Evolutionary conservation across 2,797 vertebrate species (phyloP).

Genomic region (Cryptoprocta ferox): DNA sequence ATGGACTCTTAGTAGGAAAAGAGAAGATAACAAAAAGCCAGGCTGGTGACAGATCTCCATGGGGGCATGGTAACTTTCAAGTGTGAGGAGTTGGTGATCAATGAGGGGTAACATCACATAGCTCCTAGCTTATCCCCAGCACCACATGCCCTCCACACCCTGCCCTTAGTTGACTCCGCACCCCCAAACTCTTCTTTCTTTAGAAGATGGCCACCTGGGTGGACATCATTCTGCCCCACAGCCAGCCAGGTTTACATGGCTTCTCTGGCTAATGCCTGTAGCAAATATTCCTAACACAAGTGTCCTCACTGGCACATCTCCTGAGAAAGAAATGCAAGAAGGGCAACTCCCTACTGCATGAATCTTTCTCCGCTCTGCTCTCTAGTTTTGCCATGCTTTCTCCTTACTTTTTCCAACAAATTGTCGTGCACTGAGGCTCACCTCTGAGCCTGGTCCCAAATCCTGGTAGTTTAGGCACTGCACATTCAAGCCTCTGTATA

Average conservation of each 20-base stretch:
- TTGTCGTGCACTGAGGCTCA: neutral
- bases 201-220: rapidly evolving
- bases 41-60: neutral
- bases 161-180: neutral
- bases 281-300: rapidly evolving
- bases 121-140: neutral
- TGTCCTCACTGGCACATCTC: rapidly evolving
- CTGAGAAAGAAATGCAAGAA: neutral
- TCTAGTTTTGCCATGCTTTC: neutral
- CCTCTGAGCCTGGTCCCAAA: too few relatives aligned
- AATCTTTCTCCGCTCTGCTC: rapidly evolving
- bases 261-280: too few relatives aligned
- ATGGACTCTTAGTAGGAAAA: neutral
- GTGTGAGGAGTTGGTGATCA: neutral
- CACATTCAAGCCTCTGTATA: neutral
- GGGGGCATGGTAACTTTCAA: too few relatives aligned
- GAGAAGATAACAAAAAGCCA: neutral
- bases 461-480: neutral
- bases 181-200: neutral
- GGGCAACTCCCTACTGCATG: neutral
- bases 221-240: neutral
- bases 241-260: neutral
- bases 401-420: neutral
- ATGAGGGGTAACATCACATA: rapidly evolving
- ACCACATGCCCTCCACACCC: rapidly evolving